Percentiles rank a stretch among this genome's conserved stretches.
These are phyloP conservation scores for Steatornis caripensis DNA, from an alignment of 2,113 vertebrate species.

Conservation along the genomic window DNA sequence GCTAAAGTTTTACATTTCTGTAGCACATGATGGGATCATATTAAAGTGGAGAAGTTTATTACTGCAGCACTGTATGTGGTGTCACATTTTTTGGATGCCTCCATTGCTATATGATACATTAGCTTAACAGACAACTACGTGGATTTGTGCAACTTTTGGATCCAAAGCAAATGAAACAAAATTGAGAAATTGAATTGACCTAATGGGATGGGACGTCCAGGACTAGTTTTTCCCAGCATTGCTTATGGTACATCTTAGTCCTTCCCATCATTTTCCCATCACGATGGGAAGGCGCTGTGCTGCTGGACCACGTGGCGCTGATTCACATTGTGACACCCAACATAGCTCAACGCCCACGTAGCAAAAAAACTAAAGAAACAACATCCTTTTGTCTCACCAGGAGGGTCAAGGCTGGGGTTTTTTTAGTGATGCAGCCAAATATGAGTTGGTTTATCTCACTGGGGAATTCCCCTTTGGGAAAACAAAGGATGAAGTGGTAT, in stretches of 20 bases:
- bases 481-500: neutral
- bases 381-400: neutral
- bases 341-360: neutral
- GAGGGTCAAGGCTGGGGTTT: neutral
- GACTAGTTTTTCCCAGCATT: neutral
- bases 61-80: neutral
- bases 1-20: neutral
- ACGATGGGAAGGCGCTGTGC: neutral
- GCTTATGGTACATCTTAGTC: accelerated
- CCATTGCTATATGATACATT: accelerated
- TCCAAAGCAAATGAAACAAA: neutral
- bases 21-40: neutral
- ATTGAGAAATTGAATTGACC: neutral
- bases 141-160: neutral
- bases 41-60: neutral
- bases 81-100: neutral
- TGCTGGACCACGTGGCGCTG: neutral
- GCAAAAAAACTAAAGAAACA: neutral
- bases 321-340: neutral
- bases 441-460: neutral
- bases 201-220: neutral
- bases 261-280: neutral
- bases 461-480: neutral
- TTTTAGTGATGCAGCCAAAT: accelerated
- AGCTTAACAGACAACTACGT: neutral